Base-by-base conservation (phyloP, 2,113 vertebrate genomes). In the Orthonyx spaldingii region DNA sequence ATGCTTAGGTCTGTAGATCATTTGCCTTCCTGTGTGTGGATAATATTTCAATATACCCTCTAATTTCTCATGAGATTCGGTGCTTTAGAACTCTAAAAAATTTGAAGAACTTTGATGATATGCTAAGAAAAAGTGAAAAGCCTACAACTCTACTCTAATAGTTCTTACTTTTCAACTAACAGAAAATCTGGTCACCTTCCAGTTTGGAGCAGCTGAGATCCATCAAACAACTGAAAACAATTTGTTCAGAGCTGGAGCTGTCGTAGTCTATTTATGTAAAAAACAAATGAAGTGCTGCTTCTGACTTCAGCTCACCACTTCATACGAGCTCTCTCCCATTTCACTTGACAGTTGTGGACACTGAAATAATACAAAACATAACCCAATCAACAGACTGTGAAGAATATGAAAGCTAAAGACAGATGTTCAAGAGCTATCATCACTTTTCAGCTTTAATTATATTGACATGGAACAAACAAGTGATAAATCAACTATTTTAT, bases 331-430 rank as follows among this genome's bases (percentile, higher is more conserved):
- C 50, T 94, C 83, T 96, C 90, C 97, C 96, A 94, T 98, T 97
- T 95, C 95, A 91, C 79, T 96, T 98, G 98, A 98, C 98, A 98
- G 97, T 98, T 98, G 96, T 98, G 98, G 98, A 97, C 97, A 98
- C 90, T 94, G 97, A 97, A 98, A 98, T 98, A 98, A 98, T 97
- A 96, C 94, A 97, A 96, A 97, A 96, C 96, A 96, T 97, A 98
- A 98, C 98, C 97, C 93, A 98, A 95, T 97, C 98, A 98, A 95
- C 97, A 97, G 98, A 98, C 97, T 98, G 98, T 98, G 97, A 98
- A 98, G 94, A 98, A 98, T 95, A 95, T 82, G 95, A 97, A 97
- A 96, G 93, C 96, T 96, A 94, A 97, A 98, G 97, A 97, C 98
- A 98, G 98, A 98, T 98, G 98, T 97, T 98, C 97, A 95, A 96